Evolutionary conservation across 2,113 vertebrate species (phyloP).

Genomic region (Heterotis niloticus): DNA sequence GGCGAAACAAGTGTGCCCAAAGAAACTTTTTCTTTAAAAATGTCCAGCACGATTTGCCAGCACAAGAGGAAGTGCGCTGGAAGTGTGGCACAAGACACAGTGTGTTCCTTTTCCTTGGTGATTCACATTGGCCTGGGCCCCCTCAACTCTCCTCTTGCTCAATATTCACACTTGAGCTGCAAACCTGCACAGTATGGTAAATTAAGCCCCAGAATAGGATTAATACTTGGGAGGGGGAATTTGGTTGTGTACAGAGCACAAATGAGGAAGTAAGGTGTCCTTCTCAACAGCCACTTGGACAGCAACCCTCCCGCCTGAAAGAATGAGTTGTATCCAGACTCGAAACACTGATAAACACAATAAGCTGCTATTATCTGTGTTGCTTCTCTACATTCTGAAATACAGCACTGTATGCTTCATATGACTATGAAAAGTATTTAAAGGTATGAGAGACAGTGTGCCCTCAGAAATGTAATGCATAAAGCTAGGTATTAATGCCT

Average conservation of each 20-base stretch:
- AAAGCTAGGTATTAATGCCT: no score
- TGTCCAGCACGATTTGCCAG: neutral
- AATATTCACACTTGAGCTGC: conserved; percentile 4
- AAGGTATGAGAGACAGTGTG: no score
- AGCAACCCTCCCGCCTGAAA: neutral
- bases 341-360: neutral
- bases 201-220: conserved; percentile 9
- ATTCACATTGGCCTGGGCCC: conserved; percentile 5
- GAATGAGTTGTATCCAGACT: neutral
- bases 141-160: conserved; percentile 16
- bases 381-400: no score
- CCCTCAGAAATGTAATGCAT: no score
- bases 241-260: neutral
- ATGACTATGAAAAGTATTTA: no score
- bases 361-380: no score
- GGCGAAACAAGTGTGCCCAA: neutral
- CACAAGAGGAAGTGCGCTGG: no score
- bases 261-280: neutral
- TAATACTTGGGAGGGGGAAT: conserved; percentile 10
- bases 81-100: no score
- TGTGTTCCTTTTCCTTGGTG: neutral
- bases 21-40: neutral
- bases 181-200: conserved; percentile 13
- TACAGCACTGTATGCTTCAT: no score
- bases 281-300: neutral